Percentiles rank a stretch among this genome's conserved stretches.
phyloP scores from a whole-genome alignment of 2,888 invertebrate genomes.

The Cerastoderma edule region DNA sequence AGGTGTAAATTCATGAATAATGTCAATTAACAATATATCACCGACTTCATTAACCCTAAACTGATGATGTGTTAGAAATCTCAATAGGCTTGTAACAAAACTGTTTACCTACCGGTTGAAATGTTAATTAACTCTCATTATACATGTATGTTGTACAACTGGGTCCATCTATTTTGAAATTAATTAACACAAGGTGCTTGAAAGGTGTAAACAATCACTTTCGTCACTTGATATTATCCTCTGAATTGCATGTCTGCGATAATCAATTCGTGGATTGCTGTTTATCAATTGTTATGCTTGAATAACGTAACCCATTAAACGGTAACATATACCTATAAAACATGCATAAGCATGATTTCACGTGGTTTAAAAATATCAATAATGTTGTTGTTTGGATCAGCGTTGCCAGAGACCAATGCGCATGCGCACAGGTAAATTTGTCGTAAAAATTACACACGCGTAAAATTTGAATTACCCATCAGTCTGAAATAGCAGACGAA shows the following conservation, averaged over 20 bases:
- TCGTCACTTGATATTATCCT: no score
- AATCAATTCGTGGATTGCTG: constrained; percentile 16
- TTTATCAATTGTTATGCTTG: constrained; percentile 4
- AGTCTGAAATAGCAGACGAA: no score
- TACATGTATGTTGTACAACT: constrained; percentile 14
- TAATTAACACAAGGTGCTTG: constrained; percentile 18
- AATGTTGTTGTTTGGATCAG: constrained; percentile 67
- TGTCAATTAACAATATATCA: no score
- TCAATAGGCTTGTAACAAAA: no score
- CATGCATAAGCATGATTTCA: constrained; percentile 58
- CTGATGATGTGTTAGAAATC: no score
- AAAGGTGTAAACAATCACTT: not conserved
- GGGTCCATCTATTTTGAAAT: constrained; percentile 1
- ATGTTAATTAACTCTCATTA: constrained; percentile 18
- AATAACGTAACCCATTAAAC: constrained; percentile 24
- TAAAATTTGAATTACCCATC: no score
- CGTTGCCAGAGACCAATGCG: constrained; percentile 68
- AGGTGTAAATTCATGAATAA: no score
- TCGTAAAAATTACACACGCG: constrained; percentile 13
- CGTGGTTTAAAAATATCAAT: constrained; percentile 37
- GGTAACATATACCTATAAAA: constrained; percentile 43
- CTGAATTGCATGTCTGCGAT: no score
- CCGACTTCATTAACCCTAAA: no score
- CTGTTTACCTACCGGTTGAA: constrained; percentile 9
- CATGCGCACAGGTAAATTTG: constrained; percentile 48